Conservation (phyloP, 2,113 vertebrate genomes). For the Eulemur rufifrons region DNA sequence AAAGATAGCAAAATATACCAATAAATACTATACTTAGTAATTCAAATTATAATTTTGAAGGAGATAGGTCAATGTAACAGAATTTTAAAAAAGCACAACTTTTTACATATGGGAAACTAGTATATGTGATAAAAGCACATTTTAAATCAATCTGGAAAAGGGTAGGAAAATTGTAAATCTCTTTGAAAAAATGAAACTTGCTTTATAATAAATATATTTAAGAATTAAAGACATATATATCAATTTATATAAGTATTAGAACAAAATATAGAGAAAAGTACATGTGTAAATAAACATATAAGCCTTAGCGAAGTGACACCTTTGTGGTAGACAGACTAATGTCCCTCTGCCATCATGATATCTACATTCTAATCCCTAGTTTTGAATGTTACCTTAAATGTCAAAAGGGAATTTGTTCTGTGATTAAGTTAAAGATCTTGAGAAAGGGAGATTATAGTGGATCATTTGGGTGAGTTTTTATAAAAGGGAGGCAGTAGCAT, state of each 20-base stretch:
- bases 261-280: not conserved
- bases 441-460: not conserved
- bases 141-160: not conserved
- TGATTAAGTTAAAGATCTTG: not conserved
- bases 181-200: not conserved
- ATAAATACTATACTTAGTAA: not conserved
- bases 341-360: fast-evolving
- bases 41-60: not conserved
- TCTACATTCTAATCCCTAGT: not conserved
- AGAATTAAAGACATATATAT: not conserved
- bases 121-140: not conserved
- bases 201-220: not conserved
- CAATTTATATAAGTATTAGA: not conserved
- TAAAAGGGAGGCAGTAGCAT: not conserved
- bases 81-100: not conserved
- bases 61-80: not conserved
- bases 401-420: not conserved
- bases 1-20: not conserved
- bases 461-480: not conserved
- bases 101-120: not conserved
- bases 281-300: not conserved
- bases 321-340: not conserved
- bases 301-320: not conserved
- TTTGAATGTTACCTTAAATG: not conserved
- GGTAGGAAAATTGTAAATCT: not conserved